Evolutionary conservation across 2,113 vertebrate genomes (phyloP), one percentile per base, ranked within the genome.

Genomic region (Sinocyclocheilus grahami): DNA sequence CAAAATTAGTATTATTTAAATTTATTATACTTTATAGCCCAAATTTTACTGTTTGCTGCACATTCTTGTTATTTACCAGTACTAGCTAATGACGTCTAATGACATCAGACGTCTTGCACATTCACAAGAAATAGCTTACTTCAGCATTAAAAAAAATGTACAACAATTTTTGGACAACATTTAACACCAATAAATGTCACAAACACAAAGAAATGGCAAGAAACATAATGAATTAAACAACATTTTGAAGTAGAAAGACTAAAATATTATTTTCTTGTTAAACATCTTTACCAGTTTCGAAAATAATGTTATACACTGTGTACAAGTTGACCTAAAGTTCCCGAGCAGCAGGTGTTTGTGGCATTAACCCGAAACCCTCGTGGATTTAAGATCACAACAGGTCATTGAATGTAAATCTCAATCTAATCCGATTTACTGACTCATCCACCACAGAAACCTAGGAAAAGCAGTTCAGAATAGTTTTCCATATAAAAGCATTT

Each of bases 381-480:
- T 82, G 81, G 81, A 83, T 71, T 83, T 55, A 55, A 53, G 67
- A 33, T 55, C 16, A 33, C 10, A 55, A 14, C 37, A 53, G 65
- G 81, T 69, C 67, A 55, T 72, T 72, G 65, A 48, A 48, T 80
- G 79, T 37, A 72, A 72, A 72, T 81, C 55, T 58, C 30, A 16
- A 14, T 79, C 33, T 39, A 30, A 78, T 81, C 79, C 79, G 20
- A 27, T 51, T 82, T 67, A 81, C 39, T 13, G 27, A 79, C 22
- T 67, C 60, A 82, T 81, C 13, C 22, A 46, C 65, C n/a, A 67
- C 22, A 46, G n/a, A 6, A 65, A 46, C 78, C 30, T n/a, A 1
- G 2, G 9, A 46, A 37, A 30, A 33, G 51, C 9, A 78, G 51
- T 55, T 30, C 51, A 69, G 14, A 67, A 16, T 14, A 48, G 13